Conservation (phyloP, 2,113 vertebrate genomes). For the Pyxicephalus adspersus region DNA sequence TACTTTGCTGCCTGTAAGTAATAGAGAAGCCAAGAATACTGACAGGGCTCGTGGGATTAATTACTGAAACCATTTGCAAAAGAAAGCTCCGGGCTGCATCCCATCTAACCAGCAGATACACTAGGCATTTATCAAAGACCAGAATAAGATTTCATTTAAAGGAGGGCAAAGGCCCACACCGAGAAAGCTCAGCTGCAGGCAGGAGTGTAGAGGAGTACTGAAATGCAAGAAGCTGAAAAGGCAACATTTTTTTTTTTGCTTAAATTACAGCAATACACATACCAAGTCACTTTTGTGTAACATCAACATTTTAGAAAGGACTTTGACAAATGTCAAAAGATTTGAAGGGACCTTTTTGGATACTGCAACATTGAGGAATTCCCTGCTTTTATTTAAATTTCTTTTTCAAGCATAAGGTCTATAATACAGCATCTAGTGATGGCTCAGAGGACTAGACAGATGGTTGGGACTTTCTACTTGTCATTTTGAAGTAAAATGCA, state of each 20-base stretch:
- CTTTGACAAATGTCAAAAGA: constrained; percentile 15
- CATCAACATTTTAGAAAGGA: constrained; percentile 17
- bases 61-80: constrained; percentile 62
- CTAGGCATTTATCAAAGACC: constrained; percentile 61
- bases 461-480: not conserved
- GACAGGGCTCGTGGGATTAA: constrained; percentile 64
- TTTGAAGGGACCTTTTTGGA: not conserved
- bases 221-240: constrained; percentile 60
- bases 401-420: not conserved
- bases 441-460: not conserved
- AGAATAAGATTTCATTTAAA: constrained; percentile 64
- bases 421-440: constrained; percentile 23
- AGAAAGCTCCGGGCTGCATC: constrained; percentile 51
- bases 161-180: constrained; percentile 60
- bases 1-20: constrained; percentile 65
- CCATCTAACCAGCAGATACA: constrained; percentile 45
- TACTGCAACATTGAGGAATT: not conserved
- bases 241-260: constrained; percentile 52
- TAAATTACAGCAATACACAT: constrained; percentile 22
- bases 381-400: not conserved
- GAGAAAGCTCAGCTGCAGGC: constrained; percentile 53
- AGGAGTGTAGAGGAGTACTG: constrained; percentile 44
- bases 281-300: constrained; percentile 4
- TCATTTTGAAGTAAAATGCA: no score
- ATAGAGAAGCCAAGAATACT: constrained; percentile 59